These are phyloP conservation scores for Zoanthus sansibaricus DNA, from an alignment of 92 coral and sea anemone genomes.

Conservation along the genomic window DNA sequence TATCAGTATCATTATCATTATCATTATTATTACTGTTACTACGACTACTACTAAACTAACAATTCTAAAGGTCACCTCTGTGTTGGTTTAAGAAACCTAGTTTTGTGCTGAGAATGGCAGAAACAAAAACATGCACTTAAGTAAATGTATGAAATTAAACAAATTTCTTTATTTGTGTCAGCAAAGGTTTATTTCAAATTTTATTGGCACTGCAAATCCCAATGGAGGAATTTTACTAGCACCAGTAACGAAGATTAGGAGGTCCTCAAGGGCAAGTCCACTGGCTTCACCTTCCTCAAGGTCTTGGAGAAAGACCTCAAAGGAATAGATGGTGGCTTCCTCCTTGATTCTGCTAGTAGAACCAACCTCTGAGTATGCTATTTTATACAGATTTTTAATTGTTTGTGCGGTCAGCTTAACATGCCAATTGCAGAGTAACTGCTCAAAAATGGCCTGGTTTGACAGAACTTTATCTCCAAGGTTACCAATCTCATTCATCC, in stretches of 20 bases:
- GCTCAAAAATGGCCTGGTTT: slow-evolving; percentile 48
- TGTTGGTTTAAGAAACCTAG: background rate
- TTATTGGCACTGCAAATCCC: slow-evolving; percentile 52
- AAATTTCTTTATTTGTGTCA: background rate
- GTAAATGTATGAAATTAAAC: background rate
- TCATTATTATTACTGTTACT: too few relatives aligned
- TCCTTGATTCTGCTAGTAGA: slow-evolving; percentile 64
- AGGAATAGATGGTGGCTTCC: slow-evolving; percentile 70
- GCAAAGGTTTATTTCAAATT: too few relatives aligned
- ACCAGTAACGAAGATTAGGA: slow-evolving; percentile 66
- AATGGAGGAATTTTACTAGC: slow-evolving; percentile 55
- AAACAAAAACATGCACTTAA: background rate
- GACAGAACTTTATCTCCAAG: slow-evolving; percentile 55
- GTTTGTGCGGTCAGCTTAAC: slow-evolving; percentile 44
- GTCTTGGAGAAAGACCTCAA: slow-evolving; percentile 71
- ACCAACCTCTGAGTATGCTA: slow-evolving; percentile 59
- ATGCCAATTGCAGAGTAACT: slow-evolving; percentile 34
- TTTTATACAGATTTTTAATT: slow-evolving; percentile 51
- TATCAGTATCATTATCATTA: too few relatives aligned
- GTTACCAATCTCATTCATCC: slow-evolving; percentile 63
- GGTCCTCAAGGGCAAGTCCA: slow-evolving; percentile 61
- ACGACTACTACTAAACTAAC: background rate
- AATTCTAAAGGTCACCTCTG: background rate
- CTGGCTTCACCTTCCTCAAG: slow-evolving; percentile 70
- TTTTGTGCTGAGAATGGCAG: background rate